These are phyloP conservation scores for Ditylenchus dipsaci DNA, from an alignment of 1,140 invertebrate species.

Conservation along the genomic window DNA sequence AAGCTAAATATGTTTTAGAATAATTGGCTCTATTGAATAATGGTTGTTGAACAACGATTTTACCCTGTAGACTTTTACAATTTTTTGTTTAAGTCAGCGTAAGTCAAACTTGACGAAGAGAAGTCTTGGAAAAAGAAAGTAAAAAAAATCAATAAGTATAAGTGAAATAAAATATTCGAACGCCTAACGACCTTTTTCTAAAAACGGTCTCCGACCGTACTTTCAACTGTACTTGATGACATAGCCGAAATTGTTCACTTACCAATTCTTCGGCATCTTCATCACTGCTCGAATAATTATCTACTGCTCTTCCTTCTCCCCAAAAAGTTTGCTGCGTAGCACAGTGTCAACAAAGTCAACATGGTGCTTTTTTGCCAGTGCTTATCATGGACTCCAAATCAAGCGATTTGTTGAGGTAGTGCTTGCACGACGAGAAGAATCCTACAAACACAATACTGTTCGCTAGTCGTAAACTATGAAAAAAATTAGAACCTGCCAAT, in stretches of 20 bases:
- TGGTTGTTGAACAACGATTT: too few species aligned
- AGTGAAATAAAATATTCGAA: too few species aligned
- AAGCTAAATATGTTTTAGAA: slow-evolving; percentile 8
- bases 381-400: not conserved
- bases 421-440: not conserved
- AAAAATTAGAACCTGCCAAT: not conserved
- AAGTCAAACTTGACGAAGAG: too few species aligned
- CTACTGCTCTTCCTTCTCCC: slow-evolving; percentile 1
- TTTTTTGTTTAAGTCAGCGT: too few species aligned
- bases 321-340: not conserved
- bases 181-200: too few species aligned
- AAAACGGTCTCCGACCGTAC: too few species aligned
- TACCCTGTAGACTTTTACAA: too few species aligned
- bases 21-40: too few species aligned
- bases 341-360: not conserved
- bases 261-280: not conserved
- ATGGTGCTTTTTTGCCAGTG: not conserved
- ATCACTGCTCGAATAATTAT: not conserved
- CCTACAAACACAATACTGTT: not conserved
- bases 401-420: not conserved
- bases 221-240: too few species aligned
- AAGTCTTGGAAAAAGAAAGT: too few species aligned
- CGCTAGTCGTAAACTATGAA: not conserved
- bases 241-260: too few species aligned
- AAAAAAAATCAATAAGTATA: too few species aligned